phyloP scores from a whole-genome alignment of 2,888 invertebrate genomes.

The Buathra laborator region DNA sequence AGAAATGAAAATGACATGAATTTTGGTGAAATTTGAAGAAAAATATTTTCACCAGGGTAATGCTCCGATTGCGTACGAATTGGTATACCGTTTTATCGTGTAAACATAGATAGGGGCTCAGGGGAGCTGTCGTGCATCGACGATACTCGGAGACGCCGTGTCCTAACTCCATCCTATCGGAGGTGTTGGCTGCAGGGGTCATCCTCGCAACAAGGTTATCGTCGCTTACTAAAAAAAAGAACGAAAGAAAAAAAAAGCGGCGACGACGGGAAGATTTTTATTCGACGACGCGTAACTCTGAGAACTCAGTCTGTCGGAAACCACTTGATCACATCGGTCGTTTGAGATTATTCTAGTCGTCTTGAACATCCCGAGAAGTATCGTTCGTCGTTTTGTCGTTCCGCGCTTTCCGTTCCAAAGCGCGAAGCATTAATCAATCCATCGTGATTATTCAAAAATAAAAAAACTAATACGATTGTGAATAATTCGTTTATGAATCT shows the following conservation, averaged over 20 bases:
- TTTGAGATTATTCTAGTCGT: slow-evolving; percentile 15
- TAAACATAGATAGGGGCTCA: slow-evolving; percentile 48
- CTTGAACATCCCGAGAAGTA: background rate
- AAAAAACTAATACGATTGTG: background rate
- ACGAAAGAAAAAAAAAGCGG: slow-evolving; percentile 57
- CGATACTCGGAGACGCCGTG: slow-evolving; percentile 44
- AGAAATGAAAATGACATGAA: too few species aligned
- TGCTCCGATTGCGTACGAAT: slow-evolving; percentile 51
- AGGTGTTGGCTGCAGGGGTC: slow-evolving; percentile 79
- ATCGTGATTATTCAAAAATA: too few species aligned
- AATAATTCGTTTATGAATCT: slow-evolving; percentile 4
- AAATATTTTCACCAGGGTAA: slow-evolving; percentile 21
- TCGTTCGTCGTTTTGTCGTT: slow-evolving; percentile 7
- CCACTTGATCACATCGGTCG: slow-evolving; percentile 68
- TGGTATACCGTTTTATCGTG: slow-evolving; percentile 44
- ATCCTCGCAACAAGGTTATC: slow-evolving; percentile 81
- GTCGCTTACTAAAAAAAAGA: slow-evolving; percentile 57
- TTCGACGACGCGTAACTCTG: slow-evolving; percentile 72
- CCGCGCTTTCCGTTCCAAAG: background rate
- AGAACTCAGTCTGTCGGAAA: slow-evolving; percentile 78
- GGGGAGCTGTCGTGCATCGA: slow-evolving; percentile 32
- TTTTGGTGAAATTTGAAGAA: background rate
- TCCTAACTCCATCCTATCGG: slow-evolving; percentile 72
- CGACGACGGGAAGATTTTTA: slow-evolving; percentile 78
- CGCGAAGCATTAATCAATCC: background rate